Evolutionary conservation across 2,888 invertebrate genomes (phyloP), one percentile per base, ranked within the genome.

Genomic region (Parnassius apollo): DNA sequence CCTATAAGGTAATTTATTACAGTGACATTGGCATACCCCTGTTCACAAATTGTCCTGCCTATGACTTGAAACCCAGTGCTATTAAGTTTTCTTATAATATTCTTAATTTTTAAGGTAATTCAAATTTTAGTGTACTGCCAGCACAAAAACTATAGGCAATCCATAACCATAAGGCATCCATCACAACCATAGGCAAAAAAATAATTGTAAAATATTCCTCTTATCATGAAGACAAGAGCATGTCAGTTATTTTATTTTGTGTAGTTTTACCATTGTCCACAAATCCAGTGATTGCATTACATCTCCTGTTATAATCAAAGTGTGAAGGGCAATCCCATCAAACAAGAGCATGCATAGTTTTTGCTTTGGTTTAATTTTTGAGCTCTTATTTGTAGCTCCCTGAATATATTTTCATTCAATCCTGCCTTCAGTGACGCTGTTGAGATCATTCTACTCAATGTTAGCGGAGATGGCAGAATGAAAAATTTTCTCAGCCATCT

Each of bases 151-250:
- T 25, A 25, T 25, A 25, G 25, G 25, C 52, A 22, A 70, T 60
- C 8, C n/a, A n/a, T n/a, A n/a, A n/a, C n/a, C n/a, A n/a, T n/a
- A n/a, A n/a, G n/a, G n/a, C n/a, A n/a, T n/a, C n/a, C n/a, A n/a
- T n/a, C n/a, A n/a, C n/a, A n/a, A n/a, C n/a, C n/a, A n/a, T n/a
- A n/a, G n/a, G n/a, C n/a, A n/a, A n/a, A n/a, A n/a, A n/a, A n/a
- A 44, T 65, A 68, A 44, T 68, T 70, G 58, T 60, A 66, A 7
- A 42, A 8, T 2, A 70, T 12, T 2, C 70, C 68, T 56, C 64
- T 61, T 11, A 68, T 49, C 66, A 68, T 66, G 57, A 67, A 68
- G 12, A 69, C 65, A 9, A 68, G 25, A n/a, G 57, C 69, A 62
- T 68, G 68, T 68, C 65, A n/a, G 60, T 62, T 45, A 56, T 56